Conservation (phyloP, 1,140 invertebrate genomes). For the Aphidius ervi region DNA sequence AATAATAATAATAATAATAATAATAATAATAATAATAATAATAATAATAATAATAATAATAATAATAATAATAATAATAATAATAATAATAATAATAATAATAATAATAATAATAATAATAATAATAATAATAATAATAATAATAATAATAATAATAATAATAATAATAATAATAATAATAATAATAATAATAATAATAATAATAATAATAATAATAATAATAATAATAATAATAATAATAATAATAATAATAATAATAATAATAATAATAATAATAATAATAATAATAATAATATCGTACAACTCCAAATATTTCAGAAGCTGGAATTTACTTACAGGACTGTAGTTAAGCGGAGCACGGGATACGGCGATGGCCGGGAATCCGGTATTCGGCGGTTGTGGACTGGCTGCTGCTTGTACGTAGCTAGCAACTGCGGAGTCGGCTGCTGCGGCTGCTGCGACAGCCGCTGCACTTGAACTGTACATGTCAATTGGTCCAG, state of each 20-base stretch:
- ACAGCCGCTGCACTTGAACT: conserved; percentile 72
- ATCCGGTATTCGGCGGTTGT: conserved; percentile 76
- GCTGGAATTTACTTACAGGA: conserved; percentile 64
- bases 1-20: not conserved
- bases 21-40: too few species aligned
- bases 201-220: not conserved
- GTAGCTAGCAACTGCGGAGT: conserved; percentile 70
- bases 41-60: not conserved
- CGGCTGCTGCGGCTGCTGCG: conserved; percentile 55
- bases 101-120: too few species aligned
- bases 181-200: too few species aligned
- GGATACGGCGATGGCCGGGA: conserved; percentile 85
- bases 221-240: too few species aligned
- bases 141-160: too few species aligned
- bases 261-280: fast-evolving
- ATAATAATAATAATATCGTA: too few species aligned
- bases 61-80: too few species aligned
- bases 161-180: not conserved
- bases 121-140: not conserved
- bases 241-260: too few species aligned
- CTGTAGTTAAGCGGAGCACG: conserved; percentile 84
- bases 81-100: not conserved
- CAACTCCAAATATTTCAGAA: too few species aligned
- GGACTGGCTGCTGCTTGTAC: conserved; percentile 85
- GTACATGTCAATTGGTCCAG: conserved; percentile 86